phyloP scores from a whole-genome alignment of 2,888 invertebrate genomes.

The Melangyna quadrimaculata region DNA sequence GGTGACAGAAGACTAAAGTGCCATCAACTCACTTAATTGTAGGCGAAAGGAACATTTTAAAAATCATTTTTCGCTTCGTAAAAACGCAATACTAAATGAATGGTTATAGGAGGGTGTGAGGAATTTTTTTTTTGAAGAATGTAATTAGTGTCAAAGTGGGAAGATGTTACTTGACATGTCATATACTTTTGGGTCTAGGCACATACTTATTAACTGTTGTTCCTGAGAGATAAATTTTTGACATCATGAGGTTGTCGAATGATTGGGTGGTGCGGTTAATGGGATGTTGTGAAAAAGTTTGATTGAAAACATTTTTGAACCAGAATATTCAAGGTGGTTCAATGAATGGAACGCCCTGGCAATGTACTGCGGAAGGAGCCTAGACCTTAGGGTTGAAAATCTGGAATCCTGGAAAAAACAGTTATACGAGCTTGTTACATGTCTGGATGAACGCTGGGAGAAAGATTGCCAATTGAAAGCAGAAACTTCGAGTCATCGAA shows the following conservation, averaged over 20 bases:
- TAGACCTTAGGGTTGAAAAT: too few species aligned
- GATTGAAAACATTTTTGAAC: neutral
- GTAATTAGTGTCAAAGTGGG: conserved; percentile 58
- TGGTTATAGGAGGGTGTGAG: neutral
- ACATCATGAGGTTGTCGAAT: conserved; percentile 23
- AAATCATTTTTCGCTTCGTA: conserved; percentile 62
- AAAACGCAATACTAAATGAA: conserved; percentile 21
- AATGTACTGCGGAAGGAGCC: too few species aligned
- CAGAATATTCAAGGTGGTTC: too few species aligned
- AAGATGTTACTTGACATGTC: conserved; percentile 19
- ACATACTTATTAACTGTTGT: conserved; percentile 37
- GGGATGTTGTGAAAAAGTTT: neutral
- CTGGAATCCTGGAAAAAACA: too few species aligned
- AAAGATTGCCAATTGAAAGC: too few species aligned
- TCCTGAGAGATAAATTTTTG: conserved; percentile 19
- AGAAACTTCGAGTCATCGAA: too few species aligned
- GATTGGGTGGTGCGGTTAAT: conserved; percentile 12
- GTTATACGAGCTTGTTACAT: too few species aligned
- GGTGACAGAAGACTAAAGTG: conserved; percentile 50
- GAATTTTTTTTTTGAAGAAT: conserved; percentile 43
- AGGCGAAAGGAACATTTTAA: conserved; percentile 63
- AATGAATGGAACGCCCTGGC: too few species aligned
- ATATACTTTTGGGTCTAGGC: neutral
- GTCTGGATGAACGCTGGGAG: too few species aligned
- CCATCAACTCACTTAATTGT: conserved; percentile 54